These are phyloP conservation scores for Psix sp. DNA, from an alignment of 1,140 invertebrate species.

Conservation along the genomic window DNA sequence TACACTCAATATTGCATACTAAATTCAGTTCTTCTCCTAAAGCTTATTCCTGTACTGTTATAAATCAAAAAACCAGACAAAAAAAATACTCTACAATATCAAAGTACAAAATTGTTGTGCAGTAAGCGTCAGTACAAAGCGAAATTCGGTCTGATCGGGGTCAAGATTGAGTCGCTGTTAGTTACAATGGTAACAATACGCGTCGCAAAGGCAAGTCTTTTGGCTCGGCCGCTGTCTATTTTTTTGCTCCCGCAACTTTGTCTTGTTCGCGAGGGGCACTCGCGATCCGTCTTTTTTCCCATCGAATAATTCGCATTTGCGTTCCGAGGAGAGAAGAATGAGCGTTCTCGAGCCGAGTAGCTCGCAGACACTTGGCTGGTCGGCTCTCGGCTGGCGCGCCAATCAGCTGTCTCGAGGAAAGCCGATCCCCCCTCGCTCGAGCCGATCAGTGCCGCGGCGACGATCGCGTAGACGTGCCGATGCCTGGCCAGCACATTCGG, in stretches of 20 bases:
- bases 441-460: conserved; percentile 42
- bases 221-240: conserved; percentile 11
- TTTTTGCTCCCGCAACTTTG: conserved; percentile 25
- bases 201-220: conserved; percentile 1
- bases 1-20: too few species aligned
- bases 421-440: conserved; percentile 45
- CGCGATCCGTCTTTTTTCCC: conserved; percentile 27
- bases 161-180: too few species aligned
- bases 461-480: conserved; percentile 38
- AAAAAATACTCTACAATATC: too few species aligned
- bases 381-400: conserved; percentile 38
- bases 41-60: too few species aligned
- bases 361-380: conserved; percentile 37
- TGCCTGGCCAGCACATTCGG: conserved; percentile 34
- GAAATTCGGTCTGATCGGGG: too few species aligned
- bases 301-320: conserved; percentile 42
- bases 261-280: conserved; percentile 17
- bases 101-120: too few species aligned
- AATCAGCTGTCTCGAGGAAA: conserved; percentile 44
- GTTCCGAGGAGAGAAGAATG: conserved; percentile 25
- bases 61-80: too few species aligned
- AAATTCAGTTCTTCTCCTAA: too few species aligned
- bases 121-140: too few species aligned
- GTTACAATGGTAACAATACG: too few species aligned
- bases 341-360: conserved; percentile 8